phyloP scores from a whole-genome alignment of 1,140 invertebrate species.

The Nasonia giraulti region DNA sequence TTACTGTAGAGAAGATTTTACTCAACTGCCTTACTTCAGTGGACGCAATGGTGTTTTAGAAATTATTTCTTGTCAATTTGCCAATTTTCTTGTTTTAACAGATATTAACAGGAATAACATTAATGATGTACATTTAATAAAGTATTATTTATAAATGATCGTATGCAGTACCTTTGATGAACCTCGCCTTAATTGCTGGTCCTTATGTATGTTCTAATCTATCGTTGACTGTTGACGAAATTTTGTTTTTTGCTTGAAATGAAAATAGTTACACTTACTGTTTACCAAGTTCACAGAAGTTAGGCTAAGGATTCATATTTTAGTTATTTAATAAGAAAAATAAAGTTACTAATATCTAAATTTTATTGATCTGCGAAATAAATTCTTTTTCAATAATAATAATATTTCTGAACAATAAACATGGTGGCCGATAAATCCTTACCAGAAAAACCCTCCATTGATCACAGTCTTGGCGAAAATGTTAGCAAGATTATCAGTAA shows the following conservation, averaged over 20 bases:
- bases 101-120: too few species aligned
- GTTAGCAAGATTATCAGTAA: neutral
- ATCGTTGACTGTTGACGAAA: too few species aligned
- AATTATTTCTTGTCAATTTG: neutral
- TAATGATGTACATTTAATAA: too few species aligned
- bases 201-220: too few species aligned
- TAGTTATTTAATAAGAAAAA: neutral
- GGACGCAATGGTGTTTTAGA: conserved; percentile 61
- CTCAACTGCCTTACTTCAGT: conserved; percentile 60
- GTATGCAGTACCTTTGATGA: too few species aligned
- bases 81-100: neutral
- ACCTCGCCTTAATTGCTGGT: too few species aligned
- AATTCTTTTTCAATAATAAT: neutral
- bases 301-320: neutral
- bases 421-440: conserved; percentile 31
- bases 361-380: neutral
- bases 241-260: conserved; percentile 8
- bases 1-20: conserved; percentile 69
- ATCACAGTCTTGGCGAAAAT: neutral
- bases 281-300: neutral
- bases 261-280: neutral
- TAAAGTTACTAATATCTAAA: neutral
- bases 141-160: neutral
- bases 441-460: neutral
- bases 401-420: neutral